Evolutionary conservation across 37 sponge, comb jelly and placozoan species (phyloP).

Genomic region (Oopsacas minuta): DNA sequence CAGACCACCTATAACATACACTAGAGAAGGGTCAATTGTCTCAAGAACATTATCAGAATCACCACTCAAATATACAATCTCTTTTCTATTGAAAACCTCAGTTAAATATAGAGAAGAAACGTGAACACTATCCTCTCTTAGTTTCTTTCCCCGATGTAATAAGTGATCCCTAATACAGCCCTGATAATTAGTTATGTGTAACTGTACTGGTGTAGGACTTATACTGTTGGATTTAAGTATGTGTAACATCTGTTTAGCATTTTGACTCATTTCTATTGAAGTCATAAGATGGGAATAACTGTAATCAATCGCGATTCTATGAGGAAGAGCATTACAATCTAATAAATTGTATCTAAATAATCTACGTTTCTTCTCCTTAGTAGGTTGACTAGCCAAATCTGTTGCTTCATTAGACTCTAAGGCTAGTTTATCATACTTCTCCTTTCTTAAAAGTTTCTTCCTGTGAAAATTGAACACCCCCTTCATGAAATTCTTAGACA

Average conservation of each 20-base stretch:
- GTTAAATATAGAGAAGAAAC: background rate
- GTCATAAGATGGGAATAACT: background rate
- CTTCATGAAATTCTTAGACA: background rate
- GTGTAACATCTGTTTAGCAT: background rate
- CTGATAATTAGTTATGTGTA: background rate
- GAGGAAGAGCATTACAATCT: background rate
- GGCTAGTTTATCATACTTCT: background rate
- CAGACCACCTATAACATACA: background rate
- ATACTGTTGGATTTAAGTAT: background rate
- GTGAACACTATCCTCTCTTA: background rate
- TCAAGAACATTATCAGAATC: slow-evolving; percentile 4
- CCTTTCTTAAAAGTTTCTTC: background rate
- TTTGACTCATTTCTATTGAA: background rate
- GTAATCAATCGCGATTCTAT: background rate
- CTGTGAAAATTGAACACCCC: background rate
- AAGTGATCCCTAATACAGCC: background rate
- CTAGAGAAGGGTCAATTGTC: background rate
- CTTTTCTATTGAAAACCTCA: background rate
- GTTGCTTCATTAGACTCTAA: background rate
- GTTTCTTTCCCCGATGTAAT: background rate
- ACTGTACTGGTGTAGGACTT: background rate
- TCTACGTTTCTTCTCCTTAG: background rate
- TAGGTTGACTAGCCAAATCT: background rate
- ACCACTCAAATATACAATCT: background rate
- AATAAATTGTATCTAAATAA: background rate